phyloP scores from a whole-genome alignment of 2,797 vertebrate species.

The Chromobotia macracanthus region DNA sequence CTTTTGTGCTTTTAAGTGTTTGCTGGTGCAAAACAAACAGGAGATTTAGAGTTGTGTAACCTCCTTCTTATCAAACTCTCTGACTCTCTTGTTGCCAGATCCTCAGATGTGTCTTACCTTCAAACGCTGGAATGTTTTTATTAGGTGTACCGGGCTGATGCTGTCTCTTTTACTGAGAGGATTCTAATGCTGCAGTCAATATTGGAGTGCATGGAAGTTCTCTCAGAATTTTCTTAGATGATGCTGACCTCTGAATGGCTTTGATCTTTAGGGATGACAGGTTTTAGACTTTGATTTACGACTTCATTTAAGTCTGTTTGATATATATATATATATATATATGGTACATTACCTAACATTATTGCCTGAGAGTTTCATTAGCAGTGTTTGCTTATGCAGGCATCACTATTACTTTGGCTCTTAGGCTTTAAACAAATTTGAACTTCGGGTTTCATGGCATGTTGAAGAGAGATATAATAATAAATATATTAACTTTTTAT shows the following conservation, averaged over 20 bases:
- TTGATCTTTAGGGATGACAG: conserved; percentile 27
- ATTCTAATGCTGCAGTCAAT: conserved; percentile 39
- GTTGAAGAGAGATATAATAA: not conserved
- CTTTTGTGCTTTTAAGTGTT: conserved; percentile 51
- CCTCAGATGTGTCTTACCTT: conserved; percentile 47
- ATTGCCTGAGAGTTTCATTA: not conserved
- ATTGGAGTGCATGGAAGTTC: conserved; percentile 31
- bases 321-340: not conserved
- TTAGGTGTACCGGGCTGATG: conserved; percentile 27
- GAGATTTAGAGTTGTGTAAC: conserved; percentile 53
- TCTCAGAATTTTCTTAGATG: conserved; percentile 36
- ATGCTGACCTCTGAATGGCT: not conserved
- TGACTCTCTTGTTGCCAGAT: conserved; percentile 14
- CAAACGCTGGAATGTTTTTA: conserved; percentile 36
- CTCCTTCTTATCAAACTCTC: conserved; percentile 32
- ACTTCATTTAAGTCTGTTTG: not conserved
- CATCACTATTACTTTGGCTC: not conserved
- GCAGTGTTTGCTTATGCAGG: not conserved
- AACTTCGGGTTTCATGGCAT: not conserved
- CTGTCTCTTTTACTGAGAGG: conserved; percentile 7
- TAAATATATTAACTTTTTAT: no score
- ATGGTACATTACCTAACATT: not conserved
- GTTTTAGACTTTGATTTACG: conserved; percentile 29
- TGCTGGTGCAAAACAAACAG: conserved; percentile 53
- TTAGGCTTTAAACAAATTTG: not conserved